Evolutionary conservation across 2,888 invertebrate species (phyloP), one percentile per base, ranked within the genome.

Genomic region (Drosophila stalkeri): DNA sequence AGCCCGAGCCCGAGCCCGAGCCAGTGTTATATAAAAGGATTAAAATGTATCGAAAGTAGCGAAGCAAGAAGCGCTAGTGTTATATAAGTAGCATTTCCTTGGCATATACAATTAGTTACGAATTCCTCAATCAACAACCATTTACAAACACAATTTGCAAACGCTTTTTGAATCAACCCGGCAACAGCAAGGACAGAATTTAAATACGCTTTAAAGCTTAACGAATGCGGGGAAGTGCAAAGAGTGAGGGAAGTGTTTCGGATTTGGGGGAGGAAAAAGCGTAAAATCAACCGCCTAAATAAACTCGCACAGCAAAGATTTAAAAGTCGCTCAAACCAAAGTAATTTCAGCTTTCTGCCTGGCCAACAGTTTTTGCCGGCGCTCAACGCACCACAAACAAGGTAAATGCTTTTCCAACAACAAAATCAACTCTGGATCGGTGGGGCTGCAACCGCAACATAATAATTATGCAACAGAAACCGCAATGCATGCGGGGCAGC

Each of bases 381-480:
- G 73, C 82, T 80, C 80, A 78, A 72, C 81, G 73, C 80, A 84
- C 89, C 89, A 74, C 85, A 89, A 85, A 85, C 85, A 85, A 85
- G 85, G 85, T 85, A 86, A 87, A 89, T 87, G 87, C 88, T 85
- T 86, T 84, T 84, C 60, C 79, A 84, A 81, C 84, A 81, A 66
- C 81, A 76, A 76, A 76, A 81, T 86, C 84, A 78, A 80, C 81
- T 68, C 70, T 31, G 69, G 77, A 51, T 57, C 61, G 70, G 71
- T 55, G 70, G 71, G 67, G 67, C 49, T 72, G 79, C 72, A 85
- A 90, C 86, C 86, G 86, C 86, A 86, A 89, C 86, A 86, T 90
- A 90, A 87, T 87, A 87, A 87, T 87, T 87, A 90, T 89, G 90
- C 86, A 84, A 87, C 90, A 87, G 86, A 90, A 90, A 89, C 86